Evolutionary conservation across 2,888 invertebrate species (phyloP).

Genomic region (Choreutis nemorana): DNA sequence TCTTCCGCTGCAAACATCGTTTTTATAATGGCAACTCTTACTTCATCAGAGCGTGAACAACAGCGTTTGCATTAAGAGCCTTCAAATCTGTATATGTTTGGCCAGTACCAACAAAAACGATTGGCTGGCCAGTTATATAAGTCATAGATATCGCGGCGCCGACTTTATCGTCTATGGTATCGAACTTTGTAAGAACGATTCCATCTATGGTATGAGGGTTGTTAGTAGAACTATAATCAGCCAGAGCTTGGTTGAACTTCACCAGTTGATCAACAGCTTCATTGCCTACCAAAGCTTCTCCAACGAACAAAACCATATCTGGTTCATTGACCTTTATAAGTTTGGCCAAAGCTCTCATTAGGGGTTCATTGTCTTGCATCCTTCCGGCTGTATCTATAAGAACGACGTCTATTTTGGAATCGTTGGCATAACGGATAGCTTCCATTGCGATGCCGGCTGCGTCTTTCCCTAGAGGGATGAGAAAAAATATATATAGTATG

Average conservation of each 20-base stretch:
- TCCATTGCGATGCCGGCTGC: conserved; percentile 98
- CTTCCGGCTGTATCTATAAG: conserved; percentile 99
- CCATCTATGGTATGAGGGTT: conserved; percentile 96
- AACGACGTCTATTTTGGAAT: conserved; percentile 86
- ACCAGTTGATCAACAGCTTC: conserved; percentile 99
- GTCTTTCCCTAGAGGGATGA: conserved; percentile 88
- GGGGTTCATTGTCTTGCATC: conserved; percentile 99
- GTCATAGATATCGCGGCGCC: conserved; percentile 99
- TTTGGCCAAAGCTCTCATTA: conserved; percentile 98
- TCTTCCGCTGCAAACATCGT: too few species aligned
- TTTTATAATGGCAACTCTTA: too few species aligned
- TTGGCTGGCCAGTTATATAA: conserved; percentile 99
- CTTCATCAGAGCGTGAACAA: conserved; percentile 96
- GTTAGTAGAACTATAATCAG: conserved; percentile 82
- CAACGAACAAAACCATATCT: conserved; percentile 98
- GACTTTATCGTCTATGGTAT: conserved; percentile 99
- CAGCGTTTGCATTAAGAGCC: conserved; percentile 94
- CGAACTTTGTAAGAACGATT: conserved; percentile 99
- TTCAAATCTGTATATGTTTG: conserved; percentile 99
- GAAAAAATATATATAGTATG: too few species aligned
- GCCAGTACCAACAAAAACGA: conserved; percentile 98
- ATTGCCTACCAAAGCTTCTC: conserved; percentile 99
- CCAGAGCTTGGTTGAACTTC: conserved; percentile 98
- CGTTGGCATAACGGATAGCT: conserved; percentile 89
- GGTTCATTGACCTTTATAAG: conserved; percentile 97